Conservation (phyloP, 2,888 invertebrate species). For the Erebia epiphron region DNA sequence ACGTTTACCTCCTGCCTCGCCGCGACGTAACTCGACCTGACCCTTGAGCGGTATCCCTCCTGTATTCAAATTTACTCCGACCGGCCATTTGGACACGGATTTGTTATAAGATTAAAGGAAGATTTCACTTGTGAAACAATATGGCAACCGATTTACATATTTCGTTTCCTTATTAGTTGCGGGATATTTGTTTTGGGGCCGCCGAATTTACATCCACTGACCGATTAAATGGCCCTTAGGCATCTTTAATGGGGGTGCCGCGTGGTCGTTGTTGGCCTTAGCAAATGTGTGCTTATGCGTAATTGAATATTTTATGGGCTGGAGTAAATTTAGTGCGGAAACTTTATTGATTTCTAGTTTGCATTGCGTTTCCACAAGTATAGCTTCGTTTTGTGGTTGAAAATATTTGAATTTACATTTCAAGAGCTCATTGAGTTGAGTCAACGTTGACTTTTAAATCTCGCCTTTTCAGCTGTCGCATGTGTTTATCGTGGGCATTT, state of each 20-base stretch:
- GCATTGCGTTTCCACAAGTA: constrained; percentile 40
- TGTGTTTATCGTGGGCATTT: constrained; percentile 82
- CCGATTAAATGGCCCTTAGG: constrained; percentile 84
- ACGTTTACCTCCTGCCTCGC: constrained; percentile 73
- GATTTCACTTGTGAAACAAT: constrained; percentile 84
- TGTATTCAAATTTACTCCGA: constrained; percentile 79
- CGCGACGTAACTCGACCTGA: constrained; percentile 68
- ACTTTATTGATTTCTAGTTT: constrained; percentile 69
- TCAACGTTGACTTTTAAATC: constrained; percentile 66
- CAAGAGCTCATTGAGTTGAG: constrained; percentile 37
- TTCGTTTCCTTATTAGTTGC: constrained; percentile 84
- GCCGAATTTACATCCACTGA: constrained; percentile 82
- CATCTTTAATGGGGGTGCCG: constrained; percentile 83
- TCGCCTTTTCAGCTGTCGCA: constrained; percentile 71
- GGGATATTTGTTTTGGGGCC: constrained; percentile 83
- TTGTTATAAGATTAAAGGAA: constrained; percentile 84
- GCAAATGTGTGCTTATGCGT: constrained; percentile 82
- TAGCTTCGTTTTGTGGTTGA: constrained; percentile 39
- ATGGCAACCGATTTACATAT: constrained; percentile 83
- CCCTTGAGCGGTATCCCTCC: constrained; percentile 74
- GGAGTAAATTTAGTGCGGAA: constrained; percentile 71
- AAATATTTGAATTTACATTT: constrained; percentile 24
- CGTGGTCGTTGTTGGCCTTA: constrained; percentile 82
- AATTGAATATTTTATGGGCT: constrained; percentile 82
- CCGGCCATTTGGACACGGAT: constrained; percentile 83